phyloP scores from a whole-genome alignment of 1,140 invertebrate species.

The Cotesia chilonis region DNA sequence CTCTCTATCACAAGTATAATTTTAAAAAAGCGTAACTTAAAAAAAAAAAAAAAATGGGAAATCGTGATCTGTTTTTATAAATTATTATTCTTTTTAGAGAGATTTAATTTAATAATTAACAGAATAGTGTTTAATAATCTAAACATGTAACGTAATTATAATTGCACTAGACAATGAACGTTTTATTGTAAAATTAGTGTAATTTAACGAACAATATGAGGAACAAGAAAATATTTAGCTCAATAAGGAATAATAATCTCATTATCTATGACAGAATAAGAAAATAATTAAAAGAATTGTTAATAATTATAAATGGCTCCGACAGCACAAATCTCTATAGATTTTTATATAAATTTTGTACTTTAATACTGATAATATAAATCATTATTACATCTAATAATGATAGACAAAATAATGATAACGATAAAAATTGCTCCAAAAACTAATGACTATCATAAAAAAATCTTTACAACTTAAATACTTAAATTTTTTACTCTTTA shows the following conservation, averaged over 20 bases:
- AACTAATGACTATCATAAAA: too few relatives aligned
- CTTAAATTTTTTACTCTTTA: too few relatives aligned
- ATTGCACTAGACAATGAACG: conserved; percentile 9
- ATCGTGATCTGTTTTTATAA: not conserved
- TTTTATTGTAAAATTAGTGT: not conserved
- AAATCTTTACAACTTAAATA: too few relatives aligned
- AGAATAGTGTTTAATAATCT: too few relatives aligned
- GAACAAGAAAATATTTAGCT: conserved; percentile 5
- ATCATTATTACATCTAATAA: not conserved
- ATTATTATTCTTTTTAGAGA: not conserved
- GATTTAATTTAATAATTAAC: not conserved
- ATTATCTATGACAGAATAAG: not conserved
- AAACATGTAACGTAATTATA: not conserved
- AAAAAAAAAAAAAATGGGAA: not conserved
- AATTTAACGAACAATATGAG: not conserved
- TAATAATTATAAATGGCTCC: conserved; percentile 14
- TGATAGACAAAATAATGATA: not conserved
- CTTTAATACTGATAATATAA: conserved; percentile 6
- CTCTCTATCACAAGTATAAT: not conserved
- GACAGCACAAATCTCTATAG: not conserved
- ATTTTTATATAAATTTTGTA: conserved; percentile 25
- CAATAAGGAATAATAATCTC: conserved; percentile 5
- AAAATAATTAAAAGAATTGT: conserved; percentile 11
- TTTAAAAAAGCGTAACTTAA: not conserved
- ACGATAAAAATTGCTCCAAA: too few relatives aligned